phyloP scores from a whole-genome alignment of 1,140 invertebrate genomes.

The Hypothenemus hampei region DNA sequence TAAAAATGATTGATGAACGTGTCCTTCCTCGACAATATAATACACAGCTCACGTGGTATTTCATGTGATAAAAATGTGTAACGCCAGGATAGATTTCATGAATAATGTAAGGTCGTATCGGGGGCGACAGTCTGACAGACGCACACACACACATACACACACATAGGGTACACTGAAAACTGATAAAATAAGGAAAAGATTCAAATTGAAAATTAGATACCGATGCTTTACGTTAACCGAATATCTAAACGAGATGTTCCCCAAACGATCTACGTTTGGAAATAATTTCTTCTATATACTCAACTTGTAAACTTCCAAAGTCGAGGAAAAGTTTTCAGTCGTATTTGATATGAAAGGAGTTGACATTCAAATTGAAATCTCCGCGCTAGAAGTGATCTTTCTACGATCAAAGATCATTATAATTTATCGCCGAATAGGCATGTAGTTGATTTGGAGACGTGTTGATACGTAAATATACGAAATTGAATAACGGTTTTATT shows the following conservation, averaged over 20 bases:
- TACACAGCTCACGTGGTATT: slow-evolving; percentile 28
- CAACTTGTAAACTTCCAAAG: slow-evolving; percentile 42
- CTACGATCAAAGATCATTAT: slow-evolving; percentile 45
- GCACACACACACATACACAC: slow-evolving; percentile 18
- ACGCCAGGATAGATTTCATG: slow-evolving; percentile 37
- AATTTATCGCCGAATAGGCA: slow-evolving; percentile 40
- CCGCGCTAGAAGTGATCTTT: slow-evolving; percentile 41
- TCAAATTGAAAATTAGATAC: slow-evolving; percentile 41
- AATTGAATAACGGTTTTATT: too few relatives aligned
- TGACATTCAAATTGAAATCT: slow-evolving; percentile 46
- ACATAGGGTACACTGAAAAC: too few relatives aligned
- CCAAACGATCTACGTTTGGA: slow-evolving; percentile 35
- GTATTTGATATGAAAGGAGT: slow-evolving; percentile 45
- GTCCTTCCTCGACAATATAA: slow-evolving; percentile 25
- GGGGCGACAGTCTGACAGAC: slow-evolving; percentile 36
- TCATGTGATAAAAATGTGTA: slow-evolving; percentile 41
- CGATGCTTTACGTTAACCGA: too few relatives aligned
- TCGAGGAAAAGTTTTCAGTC: slow-evolving; percentile 39
- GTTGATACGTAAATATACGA: too few relatives aligned
- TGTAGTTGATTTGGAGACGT: too few relatives aligned
- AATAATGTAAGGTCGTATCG: slow-evolving; percentile 40
- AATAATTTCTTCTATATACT: slow-evolving; percentile 45
- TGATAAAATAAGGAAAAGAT: slow-evolving; percentile 36
- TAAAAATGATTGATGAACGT: slow-evolving; percentile 30
- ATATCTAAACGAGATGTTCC: too few relatives aligned